Evolutionary conservation across 2,797 vertebrate genomes (phyloP).

Genomic region (Forpus xanthops): DNA sequence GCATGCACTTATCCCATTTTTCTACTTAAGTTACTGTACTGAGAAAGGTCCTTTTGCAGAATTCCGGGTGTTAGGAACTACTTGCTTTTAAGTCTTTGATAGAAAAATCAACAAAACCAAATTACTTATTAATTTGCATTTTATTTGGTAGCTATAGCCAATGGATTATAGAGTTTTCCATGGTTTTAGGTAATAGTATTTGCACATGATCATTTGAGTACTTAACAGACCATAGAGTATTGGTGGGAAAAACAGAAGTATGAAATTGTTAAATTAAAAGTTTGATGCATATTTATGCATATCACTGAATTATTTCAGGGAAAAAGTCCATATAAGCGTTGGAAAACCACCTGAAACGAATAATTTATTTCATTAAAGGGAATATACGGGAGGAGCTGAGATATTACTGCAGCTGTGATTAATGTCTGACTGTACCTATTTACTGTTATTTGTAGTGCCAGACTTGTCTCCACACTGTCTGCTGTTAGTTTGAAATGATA

Average conservation of each 20-base stretch:
- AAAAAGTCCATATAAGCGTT: not conserved
- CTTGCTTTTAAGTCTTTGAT: not conserved
- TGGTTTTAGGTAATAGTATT: not conserved
- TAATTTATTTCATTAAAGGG: not conserved
- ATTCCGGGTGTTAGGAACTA: not conserved
- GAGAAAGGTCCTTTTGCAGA: not conserved
- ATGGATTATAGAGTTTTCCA: not conserved
- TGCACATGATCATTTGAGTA: not conserved
- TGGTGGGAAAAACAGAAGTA: not conserved
- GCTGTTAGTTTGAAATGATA: not conserved
- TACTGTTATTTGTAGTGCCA: not conserved
- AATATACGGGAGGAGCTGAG: not conserved
- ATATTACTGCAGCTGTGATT: not conserved
- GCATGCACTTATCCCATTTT: not conserved
- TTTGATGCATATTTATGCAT: not conserved
- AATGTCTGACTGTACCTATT: not conserved
- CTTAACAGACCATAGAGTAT: not conserved
- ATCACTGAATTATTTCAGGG: not conserved
- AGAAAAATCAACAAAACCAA: not conserved
- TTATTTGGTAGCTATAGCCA: not conserved
- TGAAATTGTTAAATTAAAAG: not conserved
- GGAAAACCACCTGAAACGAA: not conserved
- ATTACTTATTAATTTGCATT: not conserved
- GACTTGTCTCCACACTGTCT: not conserved
- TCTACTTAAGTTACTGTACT: not conserved